Evolutionary conservation across 2,888 invertebrate genomes (phyloP), one percentile per base, ranked within the genome.

Genomic region (Scaptomyza tumidula): DNA sequence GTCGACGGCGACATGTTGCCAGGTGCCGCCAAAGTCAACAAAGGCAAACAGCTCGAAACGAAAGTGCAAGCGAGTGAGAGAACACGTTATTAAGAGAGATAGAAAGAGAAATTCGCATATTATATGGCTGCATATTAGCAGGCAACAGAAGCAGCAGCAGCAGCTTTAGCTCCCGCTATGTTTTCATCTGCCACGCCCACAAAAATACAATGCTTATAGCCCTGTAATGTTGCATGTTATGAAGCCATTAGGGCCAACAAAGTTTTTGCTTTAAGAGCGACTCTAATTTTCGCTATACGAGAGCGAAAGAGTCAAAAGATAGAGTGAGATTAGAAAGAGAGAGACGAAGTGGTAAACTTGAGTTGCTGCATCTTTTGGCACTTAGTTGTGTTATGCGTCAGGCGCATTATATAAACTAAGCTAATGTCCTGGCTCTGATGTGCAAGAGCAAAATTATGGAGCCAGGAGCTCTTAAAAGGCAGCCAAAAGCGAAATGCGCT

Each of bases 121-220:
- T 84, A 79, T 86, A 84, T 86, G 77, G 84, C 75, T 80, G 86
- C 83, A 83, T 83, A 86, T 83, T 86, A 86, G 86, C 76, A 54
- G 48, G 48, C 46, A 62, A 53, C 55, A 45, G 50, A 45, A 64
- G 52, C 75, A 59, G 64, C 67, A 49, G 53, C 24, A 24, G 24
- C 24, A 24, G 24, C 24, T 24, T 24, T 58, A 63, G n/a, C n/a
- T n/a, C n/a, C n/a, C n/a, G 35, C 14, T 27, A 33, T 54, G 49
- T 55, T 56, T 48, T 68, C 41, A 57, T 57, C 65, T 53, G 69
- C 66, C 76, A 81, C 79, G 71, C 85, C 83, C 77, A 61, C 75
- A 59, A 63, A 60, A 54, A 70, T 41, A 16, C 61, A 56, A 16
- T 67, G 70, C 80, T 72, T 70, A 71, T 69, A 70, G 74, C 74